Evolutionary conservation across 2,797 vertebrate species (phyloP), one percentile per base, ranked within the genome.

Genomic region (Halcyon badia): DNA sequence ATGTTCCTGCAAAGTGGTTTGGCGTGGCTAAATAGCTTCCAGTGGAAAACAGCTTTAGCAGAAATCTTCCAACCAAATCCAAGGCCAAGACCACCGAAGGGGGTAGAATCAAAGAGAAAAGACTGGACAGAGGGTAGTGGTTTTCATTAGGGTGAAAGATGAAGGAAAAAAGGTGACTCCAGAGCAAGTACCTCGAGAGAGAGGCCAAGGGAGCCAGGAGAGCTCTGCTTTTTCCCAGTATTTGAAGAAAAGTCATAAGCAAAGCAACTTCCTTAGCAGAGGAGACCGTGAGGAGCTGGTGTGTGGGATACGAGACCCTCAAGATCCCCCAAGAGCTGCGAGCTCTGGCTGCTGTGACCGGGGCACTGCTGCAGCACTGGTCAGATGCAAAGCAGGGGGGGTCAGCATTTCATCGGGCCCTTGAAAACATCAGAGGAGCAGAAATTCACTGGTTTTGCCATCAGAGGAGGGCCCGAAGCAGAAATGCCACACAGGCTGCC

Each of bases 331-430:
- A 6, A 7, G 54, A 41, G 28, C 39, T 39, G 33, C 0, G 1
- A 44, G 49, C 44, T 11, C 21, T 10, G 35, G 22, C 20, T 21
- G 2, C 46, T 17, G 1, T 2, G 11, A 19, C 10, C 11, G 7
- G 26, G 28, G 52, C 54, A 18, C 28, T 31, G 65, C 49, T 14
- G 6, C 5, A 6, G 51, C 33, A 54, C 31, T 3, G 5, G 25
- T 17, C 12, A 9, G 48, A n/a, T 8, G 37, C 1, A 1, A 58
- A 82, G 15, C 26, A 33, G 10, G 1, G 17, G 17, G 22, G 3
- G 12, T 3, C 41, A 49, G 42, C 37, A 17, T 41, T 68, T 64
- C 48, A 7, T 4, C 11, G 28, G 19, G 37, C n/a, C 19, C 30
- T 48, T n/a, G 7, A 12, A 31, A 58, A 58, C 8, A 8, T 6